Evolutionary conservation across 2,888 invertebrate genomes (phyloP).

Genomic region (Diarsia mendica): DNA sequence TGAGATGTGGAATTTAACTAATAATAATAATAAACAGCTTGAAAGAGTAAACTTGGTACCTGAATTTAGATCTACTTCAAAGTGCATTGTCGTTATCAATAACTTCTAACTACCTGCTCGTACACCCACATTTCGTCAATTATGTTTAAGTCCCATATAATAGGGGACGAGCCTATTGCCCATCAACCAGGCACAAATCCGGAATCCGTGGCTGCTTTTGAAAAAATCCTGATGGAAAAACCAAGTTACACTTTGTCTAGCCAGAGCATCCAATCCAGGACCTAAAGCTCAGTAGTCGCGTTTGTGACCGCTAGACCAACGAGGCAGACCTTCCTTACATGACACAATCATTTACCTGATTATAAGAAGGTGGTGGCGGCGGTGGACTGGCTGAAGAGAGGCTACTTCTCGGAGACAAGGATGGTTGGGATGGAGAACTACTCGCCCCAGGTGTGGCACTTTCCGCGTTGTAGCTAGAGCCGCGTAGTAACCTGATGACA

Average conservation of each 20-base stretch:
- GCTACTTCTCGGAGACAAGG: constrained; percentile 96
- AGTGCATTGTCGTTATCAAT: neutral
- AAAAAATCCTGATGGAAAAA: no score
- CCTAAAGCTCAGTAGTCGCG: no score
- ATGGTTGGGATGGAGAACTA: constrained; percentile 93
- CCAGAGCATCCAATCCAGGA: no score
- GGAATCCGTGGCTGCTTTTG: no score
- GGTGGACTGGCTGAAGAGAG: constrained; percentile 97
- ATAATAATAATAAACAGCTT: neutral
- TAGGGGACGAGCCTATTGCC: no score
- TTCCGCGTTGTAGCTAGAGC: constrained; percentile 84
- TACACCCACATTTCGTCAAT: no score
- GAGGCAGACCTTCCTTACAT: neutral
- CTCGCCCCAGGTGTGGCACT: constrained; percentile 92
- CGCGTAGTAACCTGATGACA: constrained; percentile 90
- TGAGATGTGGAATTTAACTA: constrained; percentile 11
- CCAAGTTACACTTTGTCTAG: no score
- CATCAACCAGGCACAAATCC: no score
- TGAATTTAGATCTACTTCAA: neutral
- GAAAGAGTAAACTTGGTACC: neutral
- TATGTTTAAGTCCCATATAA: no score
- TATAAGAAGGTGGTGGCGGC: constrained; percentile 89
- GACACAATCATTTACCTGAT: constrained; percentile 76
- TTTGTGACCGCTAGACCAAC: no score
- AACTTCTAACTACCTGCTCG: neutral